Evolutionary conservation across 2,113 vertebrate genomes (phyloP), one percentile per base, ranked within the genome.

Genomic region (Melospiza melodia): DNA sequence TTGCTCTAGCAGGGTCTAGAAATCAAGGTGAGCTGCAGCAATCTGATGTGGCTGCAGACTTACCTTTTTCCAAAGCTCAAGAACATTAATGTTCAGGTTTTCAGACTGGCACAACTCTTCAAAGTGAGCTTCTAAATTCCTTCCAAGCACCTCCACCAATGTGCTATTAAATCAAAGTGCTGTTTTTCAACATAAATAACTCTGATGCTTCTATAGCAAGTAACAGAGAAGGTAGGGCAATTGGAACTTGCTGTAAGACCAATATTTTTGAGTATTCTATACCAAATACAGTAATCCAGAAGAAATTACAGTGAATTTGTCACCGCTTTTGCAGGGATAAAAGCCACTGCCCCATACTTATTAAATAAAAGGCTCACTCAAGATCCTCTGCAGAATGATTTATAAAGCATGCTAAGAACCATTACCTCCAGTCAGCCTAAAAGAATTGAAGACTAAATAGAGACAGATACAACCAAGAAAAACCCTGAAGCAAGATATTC

Each of bases 341-440:
- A 93, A 94, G n/a, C 59, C 41, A 86, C 65, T 95, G 96, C 93
- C 81, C 81, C 22, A 61, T 37, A 74, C 24, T 93, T 95, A 78
- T 66, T 77, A 86, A 96, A 90, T 71, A 90, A 92, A 93, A 94
- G 1, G 2, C 20, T 93, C 74, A n/a, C 68, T 55, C 72, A 22
- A 67, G 72, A 68, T 72, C 37, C 31, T 84, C 73, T 84, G 44
- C 4, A 25, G 52, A 92, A 79, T 84, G 75, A 92, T 92, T 90
- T 92, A 84, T 80, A 86, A 83, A 85, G 63, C 68, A 55, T 67
- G 37, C 30, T 77, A 85, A 74, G 20, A 95, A 46, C 44, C 90
- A 90, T 93, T 96, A 81, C 75, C 59, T 88, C n/a, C 75, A 76
- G 89, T 61, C 78, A 90, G 65, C 43, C 84, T 87, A 62, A 77